These are phyloP conservation scores for Ailurus styani DNA, from an alignment of 2,113 vertebrate species.

Conservation along the genomic window DNA sequence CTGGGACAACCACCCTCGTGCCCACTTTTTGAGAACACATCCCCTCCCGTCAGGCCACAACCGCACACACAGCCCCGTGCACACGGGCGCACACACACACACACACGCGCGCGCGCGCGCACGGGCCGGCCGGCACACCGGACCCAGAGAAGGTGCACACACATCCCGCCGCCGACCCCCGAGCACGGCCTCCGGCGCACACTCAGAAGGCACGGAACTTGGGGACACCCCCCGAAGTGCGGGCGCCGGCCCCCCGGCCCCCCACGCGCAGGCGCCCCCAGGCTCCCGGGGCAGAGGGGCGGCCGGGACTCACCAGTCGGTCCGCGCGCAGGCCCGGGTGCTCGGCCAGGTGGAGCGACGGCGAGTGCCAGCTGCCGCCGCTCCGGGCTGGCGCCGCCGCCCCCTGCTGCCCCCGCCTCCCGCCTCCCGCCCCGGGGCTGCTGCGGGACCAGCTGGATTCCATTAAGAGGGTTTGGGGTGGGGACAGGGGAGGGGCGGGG, in stretches of 20 bases:
- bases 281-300: background rate
- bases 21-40: background rate
- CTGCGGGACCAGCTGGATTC: slow-evolving; percentile 88
- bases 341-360: slow-evolving; percentile 16
- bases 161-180: background rate
- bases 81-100: background rate
- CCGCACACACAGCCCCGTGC: background rate
- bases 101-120: background rate
- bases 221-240: background rate
- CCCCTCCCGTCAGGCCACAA: background rate
- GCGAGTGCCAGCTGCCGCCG: slow-evolving; percentile 6
- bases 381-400: background rate
- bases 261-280: background rate
- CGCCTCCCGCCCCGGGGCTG: background rate
- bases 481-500: slow-evolving; percentile 71
- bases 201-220: background rate
- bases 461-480: slow-evolving; percentile 87
- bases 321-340: background rate
- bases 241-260: background rate
- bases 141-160: background rate
- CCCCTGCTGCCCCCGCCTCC: background rate
- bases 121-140: rapidly evolving
- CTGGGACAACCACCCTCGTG: rapidly evolving
- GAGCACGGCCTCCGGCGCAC: background rate
- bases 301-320: slow-evolving; percentile 47